Base-by-base conservation (phyloP, 2,888 invertebrate species). In the Leptothorax acervorum region DNA sequence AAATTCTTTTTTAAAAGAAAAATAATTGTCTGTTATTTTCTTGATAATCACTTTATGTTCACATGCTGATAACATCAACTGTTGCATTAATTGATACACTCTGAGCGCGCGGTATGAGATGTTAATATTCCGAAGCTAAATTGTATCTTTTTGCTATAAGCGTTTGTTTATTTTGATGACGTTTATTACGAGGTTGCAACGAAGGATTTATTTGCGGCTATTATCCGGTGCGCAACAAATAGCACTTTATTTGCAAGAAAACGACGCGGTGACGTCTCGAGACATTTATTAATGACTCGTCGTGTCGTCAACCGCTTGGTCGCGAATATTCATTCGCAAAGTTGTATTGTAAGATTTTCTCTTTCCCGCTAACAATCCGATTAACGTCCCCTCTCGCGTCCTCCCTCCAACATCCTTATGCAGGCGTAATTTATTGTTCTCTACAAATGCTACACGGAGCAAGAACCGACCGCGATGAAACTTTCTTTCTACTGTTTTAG, bases 401-500 rank as follows among this genome's bases (percentile, higher is more conserved):
- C 15, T 42, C 65, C 4, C 28, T 18, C 62, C 74, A 57, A 45
- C 78, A 48, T 51, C 75, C 76, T 51, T 45, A 66, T 75, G 83
- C 85, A 87, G 90, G 90, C 83, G 82, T 86, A 90, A 90, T 89
- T 90, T 87, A 86, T 90, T 90, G 86, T 90, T 90, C 88, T 83
- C 53, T 68, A 48, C 63, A 68, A 68, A 31, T 48, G 63, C 66
- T 82, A 62, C 48, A 31, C 48, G 79, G 51, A 81, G 60, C 70
- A 76, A 28, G 62, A 62, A 70, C 65, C 79, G 71, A 85, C 66
- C 81, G 65, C 85, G 62, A 51, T 39, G 62, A 83, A 88, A 89
- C 62, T 85, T 88, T 86, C 85, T 85, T 85, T 87, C 82, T 45
- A 48, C 62, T 55, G 60, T 76, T 84, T 83, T 71, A 60, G 66